phyloP scores from a whole-genome alignment of 2,888 invertebrate species.

The Liopterus haemorrhoidalis region DNA sequence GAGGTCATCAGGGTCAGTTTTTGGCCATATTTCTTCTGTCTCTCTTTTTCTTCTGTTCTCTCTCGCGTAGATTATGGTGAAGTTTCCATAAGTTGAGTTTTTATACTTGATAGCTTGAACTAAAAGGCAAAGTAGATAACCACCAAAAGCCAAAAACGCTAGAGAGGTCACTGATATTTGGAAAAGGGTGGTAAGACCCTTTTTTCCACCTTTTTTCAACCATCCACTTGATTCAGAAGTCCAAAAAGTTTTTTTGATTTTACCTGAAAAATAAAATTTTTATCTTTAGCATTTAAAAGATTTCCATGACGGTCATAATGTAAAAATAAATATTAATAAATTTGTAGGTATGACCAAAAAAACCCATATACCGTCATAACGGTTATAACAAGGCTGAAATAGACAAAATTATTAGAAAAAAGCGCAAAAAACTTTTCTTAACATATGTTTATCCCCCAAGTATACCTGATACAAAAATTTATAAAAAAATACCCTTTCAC shows the following conservation, averaged over 20 bases:
- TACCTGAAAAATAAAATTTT: constrained; percentile 5
- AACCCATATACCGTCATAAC: no score
- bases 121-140: constrained; percentile 71
- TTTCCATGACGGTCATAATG: no score
- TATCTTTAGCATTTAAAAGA: no score
- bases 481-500: no score
- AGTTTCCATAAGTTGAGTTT: constrained; percentile 36
- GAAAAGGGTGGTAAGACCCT: constrained; percentile 61
- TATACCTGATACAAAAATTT: no score
- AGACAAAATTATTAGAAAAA: no score
- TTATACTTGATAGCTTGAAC: constrained; percentile 69
- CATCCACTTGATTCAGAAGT: constrained; percentile 36
- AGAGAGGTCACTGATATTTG: constrained; percentile 71
- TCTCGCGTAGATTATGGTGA: background rate
- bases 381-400: no score
- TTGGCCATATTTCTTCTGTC: constrained; percentile 36
- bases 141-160: constrained; percentile 79
- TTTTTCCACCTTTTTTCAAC: constrained; percentile 48
- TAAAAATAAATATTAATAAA: no score
- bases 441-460: no score
- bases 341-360: no score
- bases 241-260: constrained; percentile 34
- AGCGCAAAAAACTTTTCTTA: no score
- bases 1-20: constrained; percentile 46
- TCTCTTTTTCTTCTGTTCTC: constrained; percentile 1